Base-by-base conservation (phyloP, 2,797 vertebrate genomes). In the Anguilla megastoma region DNA sequence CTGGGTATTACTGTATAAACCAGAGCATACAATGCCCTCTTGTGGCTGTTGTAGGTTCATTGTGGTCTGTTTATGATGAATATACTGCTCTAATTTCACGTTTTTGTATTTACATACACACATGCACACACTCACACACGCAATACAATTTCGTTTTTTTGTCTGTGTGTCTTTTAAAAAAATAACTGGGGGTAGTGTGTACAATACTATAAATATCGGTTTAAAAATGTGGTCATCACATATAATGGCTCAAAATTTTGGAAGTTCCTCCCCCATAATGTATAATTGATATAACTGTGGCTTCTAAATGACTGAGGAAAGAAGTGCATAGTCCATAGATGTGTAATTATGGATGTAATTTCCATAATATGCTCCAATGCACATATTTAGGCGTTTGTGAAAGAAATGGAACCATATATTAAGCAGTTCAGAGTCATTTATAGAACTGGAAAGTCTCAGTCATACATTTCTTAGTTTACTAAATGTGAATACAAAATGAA, bases 181-280 rank as follows among this genome's bases (percentile, higher is more conserved):
- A 69, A 4, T 69, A 71, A 71, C 69, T 71, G 30, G 69, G 69
- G 10, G 2, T 14, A 16, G 27, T 30, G 69, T 71, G 33, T 45
- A 50, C 12, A 24, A 21, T 82, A 9, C 45, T 79, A 21, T 79
- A 79, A 79, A 79, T 79, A 36, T 79, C 16, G 1, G 2, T 41
- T 16, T 16, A 16, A 30, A 36, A 76, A 45, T 41, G 16, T 18
- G 10, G 45, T 16, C 45, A 24, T 82, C 79, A 48, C 3, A 18
- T 79, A 24, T 50, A 82, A 82, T 82, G 0, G 79, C 24, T 82
- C 79, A 82, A 48, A 21, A 48, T n/a, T 41, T 6, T 82, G 7
- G 12, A 79, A 82, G 50, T 82, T 82, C 41, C 45, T 48, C 79
- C 79, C 79, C 45, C 79, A 82, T 50, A 48, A 18, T 80, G 76